These are phyloP conservation scores for Euschistus heros DNA, from an alignment of 1,140 invertebrate genomes.

Conservation along the genomic window DNA sequence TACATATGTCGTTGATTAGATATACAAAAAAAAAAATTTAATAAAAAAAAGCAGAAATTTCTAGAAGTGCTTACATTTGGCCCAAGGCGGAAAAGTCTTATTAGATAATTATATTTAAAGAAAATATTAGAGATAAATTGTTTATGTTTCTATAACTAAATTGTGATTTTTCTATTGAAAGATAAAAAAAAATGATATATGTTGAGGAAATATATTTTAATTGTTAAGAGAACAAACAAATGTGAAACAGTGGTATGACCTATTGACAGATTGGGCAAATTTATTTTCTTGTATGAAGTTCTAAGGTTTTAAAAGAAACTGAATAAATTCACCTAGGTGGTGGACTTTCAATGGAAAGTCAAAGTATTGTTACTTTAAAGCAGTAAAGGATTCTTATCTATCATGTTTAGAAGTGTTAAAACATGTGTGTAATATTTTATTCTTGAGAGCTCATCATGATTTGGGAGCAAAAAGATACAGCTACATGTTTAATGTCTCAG, in stretches of 20 bases:
- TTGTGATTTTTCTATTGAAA: conserved; percentile 14
- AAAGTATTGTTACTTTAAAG: no score
- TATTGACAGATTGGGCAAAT: not conserved
- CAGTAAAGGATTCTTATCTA: no score
- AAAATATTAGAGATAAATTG: conserved; percentile 12
- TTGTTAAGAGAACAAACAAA: not conserved
- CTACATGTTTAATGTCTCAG: no score
- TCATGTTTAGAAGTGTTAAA: no score
- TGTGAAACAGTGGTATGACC: not conserved
- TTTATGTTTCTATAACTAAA: conserved; percentile 14
- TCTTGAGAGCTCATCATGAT: no score
- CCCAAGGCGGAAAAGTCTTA: conserved; percentile 3
- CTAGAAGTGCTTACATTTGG: conserved; percentile 12
- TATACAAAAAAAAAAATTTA: conserved; percentile 9
- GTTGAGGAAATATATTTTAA: conserved; percentile 7
- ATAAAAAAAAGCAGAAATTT: not conserved
- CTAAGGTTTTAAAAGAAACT: no score
- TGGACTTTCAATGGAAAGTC: no score
- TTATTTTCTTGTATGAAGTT: not conserved
- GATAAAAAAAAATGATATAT: conserved; percentile 2
- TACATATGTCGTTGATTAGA: conserved; percentile 14
- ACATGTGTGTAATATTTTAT: no score
- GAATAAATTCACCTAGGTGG: no score
- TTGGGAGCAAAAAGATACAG: no score
- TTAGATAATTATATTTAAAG: conserved; percentile 16